These are phyloP conservation scores for Sakesphorus luctuosus DNA, from an alignment of 2,113 vertebrate genomes.

Conservation along the genomic window DNA sequence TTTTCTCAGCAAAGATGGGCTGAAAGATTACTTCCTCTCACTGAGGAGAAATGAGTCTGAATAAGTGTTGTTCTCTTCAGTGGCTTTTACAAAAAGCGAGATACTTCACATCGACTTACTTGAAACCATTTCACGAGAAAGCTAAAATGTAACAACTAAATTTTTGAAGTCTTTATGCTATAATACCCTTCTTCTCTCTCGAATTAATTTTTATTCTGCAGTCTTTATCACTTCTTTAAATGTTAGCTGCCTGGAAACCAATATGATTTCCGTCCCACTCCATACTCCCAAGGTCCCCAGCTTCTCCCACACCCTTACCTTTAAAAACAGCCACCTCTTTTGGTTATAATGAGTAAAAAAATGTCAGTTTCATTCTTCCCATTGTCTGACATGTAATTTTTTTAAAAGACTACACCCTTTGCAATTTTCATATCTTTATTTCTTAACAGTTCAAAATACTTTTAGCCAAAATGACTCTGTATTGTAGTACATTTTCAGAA, in stretches of 20 bases:
- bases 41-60: background rate
- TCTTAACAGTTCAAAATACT: background rate
- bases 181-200: background rate
- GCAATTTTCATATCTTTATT: background rate
- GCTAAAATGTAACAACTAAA: background rate
- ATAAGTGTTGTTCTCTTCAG: background rate
- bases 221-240: background rate
- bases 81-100: background rate
- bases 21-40: background rate
- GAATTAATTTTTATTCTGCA: background rate
- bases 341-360: fast-evolving
- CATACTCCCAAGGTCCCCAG: background rate
- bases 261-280: fast-evolving
- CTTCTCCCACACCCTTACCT: background rate
- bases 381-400: background rate
- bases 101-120: background rate
- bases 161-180: background rate
- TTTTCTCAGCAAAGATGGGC: background rate
- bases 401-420: background rate
- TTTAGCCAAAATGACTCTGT: background rate
- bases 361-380: background rate
- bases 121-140: background rate
- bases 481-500: background rate
- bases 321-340: background rate
- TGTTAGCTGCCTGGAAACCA: background rate